Base-by-base conservation (phyloP, 2,113 vertebrate genomes). In the Orycteropus afer region DNA sequence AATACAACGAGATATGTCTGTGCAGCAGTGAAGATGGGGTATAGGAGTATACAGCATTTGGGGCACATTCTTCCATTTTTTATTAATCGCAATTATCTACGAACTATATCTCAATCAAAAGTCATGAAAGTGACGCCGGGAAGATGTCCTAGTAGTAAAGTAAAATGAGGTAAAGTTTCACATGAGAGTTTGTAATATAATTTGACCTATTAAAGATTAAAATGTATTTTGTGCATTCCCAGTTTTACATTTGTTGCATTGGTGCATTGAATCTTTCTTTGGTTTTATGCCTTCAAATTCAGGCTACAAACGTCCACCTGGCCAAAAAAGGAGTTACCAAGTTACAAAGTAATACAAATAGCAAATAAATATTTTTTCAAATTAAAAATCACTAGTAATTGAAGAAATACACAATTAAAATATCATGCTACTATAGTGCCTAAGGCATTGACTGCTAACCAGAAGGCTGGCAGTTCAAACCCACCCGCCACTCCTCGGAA, bases 121-220 rank as follows among this genome's bases (percentile, higher is more conserved):
- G 45, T 93, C 94, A 40, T 89, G 34, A 89, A 86, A 92, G n/a
- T 95, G 42, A 96, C 59, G 91, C 71, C 74, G 69, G 20, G 55
- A 7, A n/a, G 6, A 42, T 84, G 14, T 23, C n/a, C 59, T 89
- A 87, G 57, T 81, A 87, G 34, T 47, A 86, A 81, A 86, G 67
- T 40, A 78, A 81, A 86, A 51, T 40, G 29, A 80, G 80, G 32
- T 40, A 88, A 23, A 69, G 32, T 93, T 93, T 95, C 51, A 90
- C 57, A 79, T 89, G 84, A 65, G 59, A 71, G 2, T 47, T 86
- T 82, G 63, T 37, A 85, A 47, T 86, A 13, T 81, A 81, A 45
- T 80, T 49, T 80, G 49, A 74, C 63, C 53, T 71, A 40, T 80
- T 94, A 78, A 78, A 92, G 57, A 73, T 87, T 67, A 51, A 86